Conservation (phyloP, 2,797 vertebrate species). For the Anas acuta region DNA sequence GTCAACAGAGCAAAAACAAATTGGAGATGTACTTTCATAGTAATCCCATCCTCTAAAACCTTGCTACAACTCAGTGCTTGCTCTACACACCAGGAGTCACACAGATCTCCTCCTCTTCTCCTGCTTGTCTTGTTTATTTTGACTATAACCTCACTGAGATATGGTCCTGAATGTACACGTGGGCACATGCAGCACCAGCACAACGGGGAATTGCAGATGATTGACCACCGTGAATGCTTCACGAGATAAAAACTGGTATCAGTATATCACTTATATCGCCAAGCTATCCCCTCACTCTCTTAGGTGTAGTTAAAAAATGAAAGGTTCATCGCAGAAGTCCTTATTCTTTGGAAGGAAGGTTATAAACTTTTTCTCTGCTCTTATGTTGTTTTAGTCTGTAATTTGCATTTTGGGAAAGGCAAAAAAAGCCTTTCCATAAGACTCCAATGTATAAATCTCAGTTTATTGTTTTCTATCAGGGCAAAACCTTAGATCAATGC, state of each 20-base stretch:
- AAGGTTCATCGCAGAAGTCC: neutral
- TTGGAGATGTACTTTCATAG: neutral
- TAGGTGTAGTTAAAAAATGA: neutral
- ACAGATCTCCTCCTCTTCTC: accelerated
- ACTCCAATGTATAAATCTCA: constrained; percentile 41
- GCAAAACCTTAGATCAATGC: constrained; percentile 16
- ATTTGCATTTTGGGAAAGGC: constrained; percentile 38
- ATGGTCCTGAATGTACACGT: accelerated
- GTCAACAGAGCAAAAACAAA: neutral
- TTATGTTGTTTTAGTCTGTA: neutral
- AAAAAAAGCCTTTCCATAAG: neutral
- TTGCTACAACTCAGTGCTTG: neutral
- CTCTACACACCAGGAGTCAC: neutral
- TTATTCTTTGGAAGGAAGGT: neutral
- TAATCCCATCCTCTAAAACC: no score
- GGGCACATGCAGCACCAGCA: neutral
- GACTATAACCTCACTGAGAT: neutral
- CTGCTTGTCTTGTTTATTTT: neutral
- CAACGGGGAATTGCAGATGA: accelerated
- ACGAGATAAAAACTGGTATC: accelerated
- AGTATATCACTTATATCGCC: accelerated
- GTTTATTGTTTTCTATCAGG: constrained; percentile 20
- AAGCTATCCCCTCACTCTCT: neutral
- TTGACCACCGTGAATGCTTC: accelerated
- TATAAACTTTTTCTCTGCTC: neutral